Evolutionary conservation across 1,140 invertebrate species (phyloP), one percentile per base, ranked within the genome.

Genomic region (Drosophila pseudoananassae): DNA sequence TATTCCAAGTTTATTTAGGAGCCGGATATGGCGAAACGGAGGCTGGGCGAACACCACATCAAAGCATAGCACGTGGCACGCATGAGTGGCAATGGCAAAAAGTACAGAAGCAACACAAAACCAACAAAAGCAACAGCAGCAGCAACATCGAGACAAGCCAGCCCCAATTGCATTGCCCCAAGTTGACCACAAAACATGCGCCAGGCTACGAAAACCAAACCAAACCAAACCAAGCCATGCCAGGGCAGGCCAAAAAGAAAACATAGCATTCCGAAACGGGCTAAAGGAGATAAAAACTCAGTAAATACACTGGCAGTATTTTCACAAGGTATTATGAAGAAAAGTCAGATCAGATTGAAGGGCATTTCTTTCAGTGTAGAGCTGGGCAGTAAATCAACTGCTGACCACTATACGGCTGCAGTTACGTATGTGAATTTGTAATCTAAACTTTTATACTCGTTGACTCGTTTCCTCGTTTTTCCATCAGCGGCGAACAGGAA

Each of bases 361-460:
- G 5, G 5, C 25, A 27, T 27, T 27, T 6, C 20, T 9, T 36
- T 3, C 1, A 63, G 45, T 65, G 63, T 20, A 40, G 69, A 64
- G 47, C 52, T 38, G 60, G 47, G 60, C 72, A 52, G 80, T 87
- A 85, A 88, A 87, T 88, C 83, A 87, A 87, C 83, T 87, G 83
- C 65, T 83, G 78, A 75, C 77, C 78, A 78, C 73, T 87, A 58
- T 77, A 56, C 46, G 65, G 58, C 52, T 75, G 70, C 63, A 69
- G 65, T 69, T 82, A 82, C 82, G 82, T 85, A 88, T 87, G 82
- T 87, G 82, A 88, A 87, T 88, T 88, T 87, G 82, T 87, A 87
- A 87, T 87, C 82, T 87, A 88, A 87, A 87, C 82, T 87, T 87
- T 87, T 87, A 74, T 74, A 75, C 78, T 68, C 82, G 59, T 72